A percentile compares a stretch with the other conserved stretches of the same genome.
Conservation (phyloP, 1,140 invertebrate genomes). For the Chlorops oryzae region DNA sequence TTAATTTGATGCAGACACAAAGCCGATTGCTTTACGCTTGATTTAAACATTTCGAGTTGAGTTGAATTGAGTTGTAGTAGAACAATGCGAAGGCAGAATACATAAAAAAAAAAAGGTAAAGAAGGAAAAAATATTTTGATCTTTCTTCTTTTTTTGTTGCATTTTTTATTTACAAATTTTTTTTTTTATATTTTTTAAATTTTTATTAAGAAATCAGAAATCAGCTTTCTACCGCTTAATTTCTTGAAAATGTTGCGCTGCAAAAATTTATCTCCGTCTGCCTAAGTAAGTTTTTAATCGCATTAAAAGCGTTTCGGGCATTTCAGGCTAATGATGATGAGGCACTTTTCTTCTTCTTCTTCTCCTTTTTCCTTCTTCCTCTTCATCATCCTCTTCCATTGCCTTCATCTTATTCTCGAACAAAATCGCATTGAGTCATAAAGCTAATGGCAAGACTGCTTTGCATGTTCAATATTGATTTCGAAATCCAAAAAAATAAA, state of each 20-base stretch:
- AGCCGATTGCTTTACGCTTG: too few species aligned
- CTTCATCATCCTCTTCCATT: too few species aligned
- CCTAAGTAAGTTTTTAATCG: slow-evolving; percentile 7
- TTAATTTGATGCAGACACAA: too few species aligned
- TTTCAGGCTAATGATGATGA: slow-evolving; percentile 14
- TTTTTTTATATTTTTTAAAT: background rate
- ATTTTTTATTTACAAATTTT: background rate
- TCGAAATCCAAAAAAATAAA: background rate
- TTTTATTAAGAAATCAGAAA: slow-evolving; percentile 12
- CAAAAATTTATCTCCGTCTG: background rate
- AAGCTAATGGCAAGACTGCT: too few species aligned
- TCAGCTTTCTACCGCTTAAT: background rate
- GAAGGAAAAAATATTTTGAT: too few species aligned
- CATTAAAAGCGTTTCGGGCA: slow-evolving; percentile 11
- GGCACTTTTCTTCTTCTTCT: background rate
- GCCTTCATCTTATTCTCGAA: background rate
- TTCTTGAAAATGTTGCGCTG: background rate
- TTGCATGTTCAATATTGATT: too few species aligned
- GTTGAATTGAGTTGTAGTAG: too few species aligned
- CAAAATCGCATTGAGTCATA: background rate
- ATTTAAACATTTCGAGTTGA: too few species aligned
- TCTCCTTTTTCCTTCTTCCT: background rate
- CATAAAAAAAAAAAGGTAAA: too few species aligned
- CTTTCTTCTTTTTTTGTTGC: slow-evolving; percentile 3
- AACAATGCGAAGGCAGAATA: too few species aligned